These are phyloP conservation scores for Brachyptera risi DNA, from an alignment of 2,888 invertebrate genomes.

Conservation along the genomic window DNA sequence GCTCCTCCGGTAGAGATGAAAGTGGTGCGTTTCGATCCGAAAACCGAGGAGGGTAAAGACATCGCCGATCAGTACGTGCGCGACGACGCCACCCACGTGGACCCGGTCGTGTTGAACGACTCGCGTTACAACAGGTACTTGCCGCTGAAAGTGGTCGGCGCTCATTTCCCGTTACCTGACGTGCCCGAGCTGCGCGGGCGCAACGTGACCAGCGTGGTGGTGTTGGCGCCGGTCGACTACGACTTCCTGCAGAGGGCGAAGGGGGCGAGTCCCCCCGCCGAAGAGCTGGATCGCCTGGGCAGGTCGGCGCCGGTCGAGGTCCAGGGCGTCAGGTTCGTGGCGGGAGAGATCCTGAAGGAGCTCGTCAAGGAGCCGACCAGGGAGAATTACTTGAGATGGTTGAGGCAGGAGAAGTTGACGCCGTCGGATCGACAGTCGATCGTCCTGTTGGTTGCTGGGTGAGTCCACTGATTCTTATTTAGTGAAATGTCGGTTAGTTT, in stretches of 20 bases:
- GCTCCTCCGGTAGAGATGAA: constrained; percentile 64
- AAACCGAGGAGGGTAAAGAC: constrained; percentile 65
- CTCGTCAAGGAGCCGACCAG: constrained; percentile 68
- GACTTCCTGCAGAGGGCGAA: constrained; percentile 37
- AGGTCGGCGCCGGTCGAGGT: constrained; percentile 48
- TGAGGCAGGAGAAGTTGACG: constrained; percentile 71
- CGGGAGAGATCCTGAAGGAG: constrained; percentile 70
- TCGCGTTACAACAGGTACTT: constrained; percentile 78
- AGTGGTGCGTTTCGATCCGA: constrained; percentile 76
- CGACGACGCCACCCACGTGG: constrained; percentile 40
- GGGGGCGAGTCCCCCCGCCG: constrained; percentile 26
- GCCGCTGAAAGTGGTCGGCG: constrained; percentile 72
- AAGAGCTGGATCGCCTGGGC: constrained; percentile 17
- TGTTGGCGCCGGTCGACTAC: constrained; percentile 77
- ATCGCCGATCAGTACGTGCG: constrained; percentile 66
- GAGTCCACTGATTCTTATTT: constrained; percentile 45
- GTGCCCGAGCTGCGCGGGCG: constrained; percentile 69
- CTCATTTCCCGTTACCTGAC: constrained; percentile 80
- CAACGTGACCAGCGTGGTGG: constrained; percentile 79
- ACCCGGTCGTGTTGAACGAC: constrained; percentile 51
- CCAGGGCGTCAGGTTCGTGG: constrained; percentile 68
- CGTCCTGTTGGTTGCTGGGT: constrained; percentile 77
- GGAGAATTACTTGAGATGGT: constrained; percentile 76
- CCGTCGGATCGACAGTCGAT: constrained; percentile 74
- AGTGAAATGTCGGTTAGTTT: not conserved